Base-by-base conservation (phyloP, 2,888 invertebrate species). In the Patella depressa region DNA sequence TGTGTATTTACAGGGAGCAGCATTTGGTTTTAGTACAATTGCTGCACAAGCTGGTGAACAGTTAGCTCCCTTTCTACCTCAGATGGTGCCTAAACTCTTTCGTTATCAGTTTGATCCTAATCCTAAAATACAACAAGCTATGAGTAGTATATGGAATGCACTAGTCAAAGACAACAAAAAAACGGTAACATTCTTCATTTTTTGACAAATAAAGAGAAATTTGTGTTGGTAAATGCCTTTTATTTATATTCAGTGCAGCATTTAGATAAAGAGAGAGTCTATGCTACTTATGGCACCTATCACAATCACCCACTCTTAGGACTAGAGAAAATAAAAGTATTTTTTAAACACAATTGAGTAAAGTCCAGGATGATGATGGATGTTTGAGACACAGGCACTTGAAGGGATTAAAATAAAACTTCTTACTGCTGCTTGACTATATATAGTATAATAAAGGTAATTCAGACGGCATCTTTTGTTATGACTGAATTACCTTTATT, bases 111-210 rank as follows among this genome's bases (percentile, higher is more conserved):
- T 96, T 92, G 98, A 98, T 92, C 98, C 98, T 15, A 96, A 96
- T 80, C 96, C 96, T 55, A 95, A 95, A 89, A 96, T 98, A 84
- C 97, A 98, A 91, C 95, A 95, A 89, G 96, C 97, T 19, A 98
- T 98, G 97, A 94, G 95, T 74, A 95, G 96, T 87, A 98, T 98
- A 88, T 98, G 98, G 98, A 95, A 95, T 83, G 95, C 96, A 17
- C 93, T 98, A 73, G 97, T 98, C 14, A 94, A 94, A 19, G 96
- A 96, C 88, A 95, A 96, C 4, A 95, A 95, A 87, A 96, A 96
- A 90, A 95, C 95, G 73, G 96, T 97, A 89, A 45, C 9, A 45
- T 45, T 45, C 45, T 45, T 45, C 9, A 45, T 45, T 45, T 9
- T 9, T 9, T 45, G 45, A 45, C 45, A 45, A 45, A 45, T 45